Base-by-base conservation (phyloP, 2,113 vertebrate genomes). In the Bathybates hornii region DNA sequence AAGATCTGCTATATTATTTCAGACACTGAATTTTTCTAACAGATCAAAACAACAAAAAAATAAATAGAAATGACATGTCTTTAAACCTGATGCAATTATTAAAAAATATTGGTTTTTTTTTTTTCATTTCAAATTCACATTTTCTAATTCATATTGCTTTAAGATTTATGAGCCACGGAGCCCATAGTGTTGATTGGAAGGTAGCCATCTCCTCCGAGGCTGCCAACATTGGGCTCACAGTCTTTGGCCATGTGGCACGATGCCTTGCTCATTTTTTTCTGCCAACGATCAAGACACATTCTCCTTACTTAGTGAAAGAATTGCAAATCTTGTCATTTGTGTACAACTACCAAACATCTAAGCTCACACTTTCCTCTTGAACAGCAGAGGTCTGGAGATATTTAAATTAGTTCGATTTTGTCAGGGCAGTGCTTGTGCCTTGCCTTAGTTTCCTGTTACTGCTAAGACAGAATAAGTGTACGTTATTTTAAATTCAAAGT, bases 231-330 rank as follows among this genome's bases (percentile, higher is more conserved):
- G 90, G 92, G 91, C 93, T 92, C 89, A 90, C 87, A 90, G 92
- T 93, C 93, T 95, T 93, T 87, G 91, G 94, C 93, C 94, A 95
- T 94, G 95, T 95, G 94, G 94, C 95, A 90, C 80, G 1, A 86
- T 93, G 95, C 94, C 95, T 84, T 82, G 80, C 85, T 92, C 87
- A 85, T 86, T 92, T 94, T 7, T 88, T 91, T 86, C 83, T 93
- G 93, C 95, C 95, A 95, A 86, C 84, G 89, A 93, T 92, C 86
- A 82, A 93, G 89, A 91, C 93, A 90, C 90, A 82, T 94, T 94
- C 93, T 87, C 88, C 66, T 89, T 71, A 86, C 84, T 91, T 86
- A 78, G 89, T 89, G 90, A 93, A 94, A 93, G 92, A 93, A 89
- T 87, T 93, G 87, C 87, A 93, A 93, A 92, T 94, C 84, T 80